Conservation (phyloP, 2,113 vertebrate species). For the Thunnus maccoyii region DNA sequence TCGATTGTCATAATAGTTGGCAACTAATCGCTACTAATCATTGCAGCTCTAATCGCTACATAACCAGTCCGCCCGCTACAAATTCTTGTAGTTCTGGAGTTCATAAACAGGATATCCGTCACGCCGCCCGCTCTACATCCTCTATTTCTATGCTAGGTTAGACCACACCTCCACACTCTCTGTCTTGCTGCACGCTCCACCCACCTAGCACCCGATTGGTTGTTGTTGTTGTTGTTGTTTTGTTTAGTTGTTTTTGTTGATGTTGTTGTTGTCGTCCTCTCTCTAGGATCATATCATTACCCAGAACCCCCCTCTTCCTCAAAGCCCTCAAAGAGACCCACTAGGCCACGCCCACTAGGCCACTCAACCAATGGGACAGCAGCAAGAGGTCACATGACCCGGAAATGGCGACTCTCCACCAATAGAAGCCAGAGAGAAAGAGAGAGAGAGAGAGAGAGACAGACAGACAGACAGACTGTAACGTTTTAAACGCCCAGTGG, state of each 20-base stretch:
- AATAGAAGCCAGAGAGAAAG: conserved; percentile 78
- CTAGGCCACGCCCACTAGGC: conserved; percentile 91
- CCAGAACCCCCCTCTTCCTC: conserved; percentile 96
- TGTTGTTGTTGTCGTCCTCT: conserved; percentile 99
- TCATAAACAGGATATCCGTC: no score
- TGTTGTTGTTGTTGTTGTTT: conserved; percentile 86
- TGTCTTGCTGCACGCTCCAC: conserved; percentile 84
- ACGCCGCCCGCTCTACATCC: conserved; percentile 39
- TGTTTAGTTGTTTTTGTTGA: conserved; percentile 97
- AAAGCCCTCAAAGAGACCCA: conserved; percentile 99
- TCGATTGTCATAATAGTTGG: no score
- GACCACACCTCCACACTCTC: conserved; percentile 70
- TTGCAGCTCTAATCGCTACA: no score
- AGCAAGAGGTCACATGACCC: conserved; percentile 83
- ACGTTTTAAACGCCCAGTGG: conserved; percentile 64
- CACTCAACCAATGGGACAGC: conserved; percentile 85
- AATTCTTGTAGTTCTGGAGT: no score
- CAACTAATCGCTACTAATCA: no score
- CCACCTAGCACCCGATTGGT: conserved; percentile 90
- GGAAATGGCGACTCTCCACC: conserved; percentile 83
- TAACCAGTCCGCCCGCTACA: no score
- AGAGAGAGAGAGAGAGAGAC: conserved; percentile 54
- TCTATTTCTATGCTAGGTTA: conserved; percentile 58
- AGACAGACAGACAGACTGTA: conserved; percentile 75
- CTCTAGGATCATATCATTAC: conserved; percentile 99